These are phyloP conservation scores for Meda fulgida DNA, from an alignment of 2,797 vertebrate genomes.

Conservation along the genomic window DNA sequence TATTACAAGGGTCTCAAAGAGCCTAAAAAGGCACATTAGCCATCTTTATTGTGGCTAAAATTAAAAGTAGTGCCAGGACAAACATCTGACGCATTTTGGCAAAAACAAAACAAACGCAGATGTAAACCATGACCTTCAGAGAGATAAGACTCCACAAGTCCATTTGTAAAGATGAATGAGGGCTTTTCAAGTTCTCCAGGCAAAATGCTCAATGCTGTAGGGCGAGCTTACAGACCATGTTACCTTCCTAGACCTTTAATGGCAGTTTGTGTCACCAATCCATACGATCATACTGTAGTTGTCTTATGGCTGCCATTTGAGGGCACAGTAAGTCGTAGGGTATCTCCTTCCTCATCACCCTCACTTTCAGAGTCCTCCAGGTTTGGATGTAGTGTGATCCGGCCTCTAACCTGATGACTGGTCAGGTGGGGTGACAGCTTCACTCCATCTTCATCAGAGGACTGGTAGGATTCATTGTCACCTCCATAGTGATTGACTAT, in stretches of 20 bases:
- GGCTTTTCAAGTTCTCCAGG: conserved; percentile 25
- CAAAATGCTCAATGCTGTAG: conserved; percentile 20
- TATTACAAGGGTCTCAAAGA: conserved; percentile 26
- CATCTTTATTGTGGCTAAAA: conserved; percentile 11
- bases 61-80: conserved; percentile 35
- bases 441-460: conserved; percentile 90
- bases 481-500: conserved; percentile 92
- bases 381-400: conserved; percentile 80
- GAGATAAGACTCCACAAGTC: conserved; percentile 29
- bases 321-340: conserved; percentile 74
- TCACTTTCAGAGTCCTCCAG: conserved; percentile 85
- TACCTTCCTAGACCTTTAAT: not conserved
- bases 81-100: conserved; percentile 62
- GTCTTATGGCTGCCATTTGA: conserved; percentile 79
- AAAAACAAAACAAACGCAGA: conserved; percentile 63
- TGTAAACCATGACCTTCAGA: conserved; percentile 47
- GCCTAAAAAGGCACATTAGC: conserved; percentile 33
- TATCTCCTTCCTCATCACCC: conserved; percentile 80
- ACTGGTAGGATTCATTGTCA: conserved; percentile 87
- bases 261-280: conserved; percentile 34
- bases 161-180: conserved; percentile 31
- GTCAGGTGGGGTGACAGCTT: conserved; percentile 69
- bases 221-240: conserved; percentile 17
- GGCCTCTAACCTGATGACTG: conserved; percentile 68
- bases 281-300: conserved; percentile 87